phyloP scores from a whole-genome alignment of 2,797 vertebrate genomes.

The Gambusia yucatana region DNA sequence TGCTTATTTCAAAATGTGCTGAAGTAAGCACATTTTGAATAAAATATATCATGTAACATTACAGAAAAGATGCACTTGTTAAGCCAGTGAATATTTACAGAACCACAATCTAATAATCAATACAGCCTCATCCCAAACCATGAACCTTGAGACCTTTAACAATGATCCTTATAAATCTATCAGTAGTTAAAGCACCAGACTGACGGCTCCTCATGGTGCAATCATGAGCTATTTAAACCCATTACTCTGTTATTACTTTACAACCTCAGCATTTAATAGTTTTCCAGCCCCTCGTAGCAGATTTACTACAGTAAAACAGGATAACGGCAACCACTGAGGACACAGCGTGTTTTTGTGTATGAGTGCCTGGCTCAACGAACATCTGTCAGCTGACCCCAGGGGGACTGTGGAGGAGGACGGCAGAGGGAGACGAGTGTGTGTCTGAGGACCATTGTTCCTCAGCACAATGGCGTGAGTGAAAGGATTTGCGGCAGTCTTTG shows the following conservation, averaged over 20 bases:
- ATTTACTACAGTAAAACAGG: slow-evolving; percentile 14
- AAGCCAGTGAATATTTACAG: neutral
- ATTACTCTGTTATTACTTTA: neutral
- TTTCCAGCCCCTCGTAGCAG: slow-evolving; percentile 1
- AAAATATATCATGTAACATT: neutral
- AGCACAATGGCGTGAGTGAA: slow-evolving; percentile 82
- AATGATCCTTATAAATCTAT: neutral
- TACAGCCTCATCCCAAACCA: neutral
- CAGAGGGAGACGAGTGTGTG: slow-evolving; percentile 34
- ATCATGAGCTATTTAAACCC: slow-evolving; percentile 4
- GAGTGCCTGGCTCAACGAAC: slow-evolving; percentile 60
- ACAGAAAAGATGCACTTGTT: neutral
- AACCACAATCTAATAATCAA: neutral
- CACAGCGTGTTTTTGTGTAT: slow-evolving; percentile 59
- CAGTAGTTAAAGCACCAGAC: neutral
- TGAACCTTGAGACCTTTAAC: neutral
- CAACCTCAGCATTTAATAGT: neutral
- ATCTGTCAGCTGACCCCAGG: slow-evolving; percentile 74
- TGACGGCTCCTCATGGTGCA: neutral
- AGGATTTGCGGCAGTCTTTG: slow-evolving; percentile 78
- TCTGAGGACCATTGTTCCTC: slow-evolving; percentile 80
- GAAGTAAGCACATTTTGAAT: too few relatives aligned
- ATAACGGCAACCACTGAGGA: slow-evolving; percentile 18
- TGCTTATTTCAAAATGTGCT: too few relatives aligned
- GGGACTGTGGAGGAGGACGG: slow-evolving; percentile 37